These are phyloP conservation scores for Steinernema carpocapsae DNA, from an alignment of 2,888 invertebrate genomes.

Conservation along the genomic window DNA sequence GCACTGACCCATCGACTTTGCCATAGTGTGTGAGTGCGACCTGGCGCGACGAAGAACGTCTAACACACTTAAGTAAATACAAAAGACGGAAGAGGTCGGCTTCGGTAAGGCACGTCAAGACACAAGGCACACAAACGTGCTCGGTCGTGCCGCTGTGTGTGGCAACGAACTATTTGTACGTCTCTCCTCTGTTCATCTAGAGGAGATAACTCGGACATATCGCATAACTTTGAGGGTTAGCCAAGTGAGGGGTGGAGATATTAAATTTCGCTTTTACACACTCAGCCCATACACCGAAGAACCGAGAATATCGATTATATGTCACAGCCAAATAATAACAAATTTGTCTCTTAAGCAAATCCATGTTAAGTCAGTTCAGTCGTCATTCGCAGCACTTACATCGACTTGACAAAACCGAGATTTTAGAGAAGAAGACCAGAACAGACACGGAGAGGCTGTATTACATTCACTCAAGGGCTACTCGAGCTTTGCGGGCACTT, in stretches of 20 bases:
- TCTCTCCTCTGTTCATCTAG: no score
- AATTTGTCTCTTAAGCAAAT: no score
- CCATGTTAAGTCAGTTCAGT: no score
- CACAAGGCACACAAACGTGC: no score
- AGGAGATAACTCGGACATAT: not conserved
- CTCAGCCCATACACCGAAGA: not conserved
- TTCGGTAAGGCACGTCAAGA: not conserved
- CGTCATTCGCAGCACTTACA: not conserved
- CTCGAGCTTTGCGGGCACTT: not conserved
- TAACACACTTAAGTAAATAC: not conserved
- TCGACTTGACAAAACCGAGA: not conserved
- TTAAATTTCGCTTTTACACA: conserved; percentile 16
- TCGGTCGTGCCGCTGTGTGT: no score
- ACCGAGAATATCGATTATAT: not conserved
- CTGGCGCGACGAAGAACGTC: no score
- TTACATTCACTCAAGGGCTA: not conserved
- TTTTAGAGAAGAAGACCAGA: not conserved
- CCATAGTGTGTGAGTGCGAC: no score
- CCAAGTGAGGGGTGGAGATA: no score
- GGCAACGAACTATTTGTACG: no score
- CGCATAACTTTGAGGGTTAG: conserved; percentile 8
- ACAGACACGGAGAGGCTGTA: not conserved
- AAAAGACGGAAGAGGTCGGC: not conserved
- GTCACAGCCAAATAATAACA: conserved; percentile 10
- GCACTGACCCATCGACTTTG: no score